phyloP scores from a whole-genome alignment of 1,140 invertebrate species.

The Rhagoletis zephyria region DNA sequence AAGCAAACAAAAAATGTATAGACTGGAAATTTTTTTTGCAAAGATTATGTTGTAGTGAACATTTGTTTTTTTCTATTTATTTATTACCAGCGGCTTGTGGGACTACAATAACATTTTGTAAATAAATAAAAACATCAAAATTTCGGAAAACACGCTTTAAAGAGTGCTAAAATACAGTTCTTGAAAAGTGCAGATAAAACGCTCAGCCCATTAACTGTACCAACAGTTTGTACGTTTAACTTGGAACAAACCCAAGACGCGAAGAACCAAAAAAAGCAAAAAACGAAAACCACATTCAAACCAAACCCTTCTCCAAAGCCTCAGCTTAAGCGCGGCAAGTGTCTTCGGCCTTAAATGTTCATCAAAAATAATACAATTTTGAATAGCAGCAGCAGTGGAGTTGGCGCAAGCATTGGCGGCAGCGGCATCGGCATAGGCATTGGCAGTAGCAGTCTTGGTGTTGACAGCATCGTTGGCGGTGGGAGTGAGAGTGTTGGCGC shows the following conservation, averaged over 20 bases:
- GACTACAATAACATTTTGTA: background rate
- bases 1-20: background rate
- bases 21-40: background rate
- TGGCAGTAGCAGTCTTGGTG: constrained; percentile 57
- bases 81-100: too few relatives aligned
- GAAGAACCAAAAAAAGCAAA: constrained; percentile 4
- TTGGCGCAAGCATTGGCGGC: constrained; percentile 58
- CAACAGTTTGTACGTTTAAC: background rate
- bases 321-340: constrained; percentile 10
- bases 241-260: background rate
- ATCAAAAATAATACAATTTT: constrained; percentile 55
- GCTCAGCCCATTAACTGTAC: background rate
- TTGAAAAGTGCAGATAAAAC: background rate
- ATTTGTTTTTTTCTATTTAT: too few relatives aligned
- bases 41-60: too few relatives aligned
- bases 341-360: constrained; percentile 55
- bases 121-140: background rate
- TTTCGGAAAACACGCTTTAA: background rate
- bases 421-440: constrained; percentile 12
- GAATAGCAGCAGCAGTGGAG: constrained; percentile 52
- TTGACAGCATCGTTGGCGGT: constrained; percentile 21
- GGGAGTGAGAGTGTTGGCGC: constrained; percentile 39
- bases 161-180: background rate
- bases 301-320: background rate
- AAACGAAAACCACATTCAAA: background rate